Percentiles rank a stretch among this genome's conserved stretches.
These are phyloP conservation scores for Parotia lawesii DNA, from an alignment of 2,113 vertebrate genomes.

Conservation along the genomic window DNA sequence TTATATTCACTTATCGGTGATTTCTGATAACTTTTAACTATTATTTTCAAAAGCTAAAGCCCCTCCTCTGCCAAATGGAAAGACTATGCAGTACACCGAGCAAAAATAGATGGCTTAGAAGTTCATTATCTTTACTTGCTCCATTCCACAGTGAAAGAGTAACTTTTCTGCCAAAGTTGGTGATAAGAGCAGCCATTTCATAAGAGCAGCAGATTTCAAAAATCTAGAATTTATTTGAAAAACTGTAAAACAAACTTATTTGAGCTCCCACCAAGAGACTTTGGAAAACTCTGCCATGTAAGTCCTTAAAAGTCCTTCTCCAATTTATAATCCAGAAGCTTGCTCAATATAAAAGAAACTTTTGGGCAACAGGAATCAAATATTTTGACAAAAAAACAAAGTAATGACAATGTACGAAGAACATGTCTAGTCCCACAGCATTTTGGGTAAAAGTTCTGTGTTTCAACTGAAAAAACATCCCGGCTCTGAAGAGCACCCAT, in stretches of 20 bases:
- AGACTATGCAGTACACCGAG: neutral
- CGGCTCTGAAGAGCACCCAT: neutral
- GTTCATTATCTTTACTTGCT: neutral
- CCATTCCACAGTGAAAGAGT: neutral
- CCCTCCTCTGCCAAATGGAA: neutral
- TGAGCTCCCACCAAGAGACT: neutral
- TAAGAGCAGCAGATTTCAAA: too few species aligned
- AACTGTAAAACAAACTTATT: neutral
- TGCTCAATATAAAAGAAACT: neutral
- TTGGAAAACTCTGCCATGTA: neutral
- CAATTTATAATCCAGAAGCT: neutral
- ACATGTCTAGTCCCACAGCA: neutral
- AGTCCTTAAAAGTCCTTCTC: neutral
- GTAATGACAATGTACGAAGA: neutral
- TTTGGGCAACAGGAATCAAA: neutral
- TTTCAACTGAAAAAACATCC: neutral
- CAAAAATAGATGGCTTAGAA: neutral
- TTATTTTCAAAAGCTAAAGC: neutral
- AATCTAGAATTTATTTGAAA: neutral
- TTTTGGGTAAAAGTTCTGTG: neutral
- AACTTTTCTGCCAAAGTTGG: neutral
- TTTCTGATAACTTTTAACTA: neutral
- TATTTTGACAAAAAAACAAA: neutral
- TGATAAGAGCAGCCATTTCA: neutral
- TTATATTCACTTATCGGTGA: neutral